These are phyloP conservation scores for Pseudobourletiella spinata DNA, from an alignment of 1,140 invertebrate species.

Conservation along the genomic window DNA sequence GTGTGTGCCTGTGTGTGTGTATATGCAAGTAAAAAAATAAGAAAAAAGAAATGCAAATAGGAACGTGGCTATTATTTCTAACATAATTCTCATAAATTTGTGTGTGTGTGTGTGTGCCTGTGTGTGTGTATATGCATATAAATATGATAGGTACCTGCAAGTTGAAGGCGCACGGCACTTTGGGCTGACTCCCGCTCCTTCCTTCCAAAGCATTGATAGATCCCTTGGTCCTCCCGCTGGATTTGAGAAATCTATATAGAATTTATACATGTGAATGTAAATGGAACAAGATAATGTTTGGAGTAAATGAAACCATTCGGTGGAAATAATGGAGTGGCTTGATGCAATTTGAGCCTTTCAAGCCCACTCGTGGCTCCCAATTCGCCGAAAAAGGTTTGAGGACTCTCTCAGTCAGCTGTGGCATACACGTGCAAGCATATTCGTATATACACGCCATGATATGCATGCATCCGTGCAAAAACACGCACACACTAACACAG, in stretches of 20 bases:
- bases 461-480: background rate
- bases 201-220: slow-evolving; percentile 48
- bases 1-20: too few species aligned
- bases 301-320: background rate
- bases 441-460: background rate
- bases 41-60: too few species aligned
- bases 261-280: too few species aligned
- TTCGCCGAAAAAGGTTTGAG: too few species aligned
- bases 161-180: slow-evolving; percentile 42
- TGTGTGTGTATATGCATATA: background rate
- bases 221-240: slow-evolving; percentile 44
- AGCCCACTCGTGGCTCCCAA: too few species aligned
- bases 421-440: background rate
- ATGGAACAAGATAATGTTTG: background rate
- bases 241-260: slow-evolving; percentile 41
- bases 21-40: too few species aligned
- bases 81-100: too few species aligned
- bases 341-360: too few species aligned
- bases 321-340: background rate
- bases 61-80: too few species aligned
- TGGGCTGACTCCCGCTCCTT: slow-evolving; percentile 44
- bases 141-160: slow-evolving; percentile 42
- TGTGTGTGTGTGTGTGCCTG: too few species aligned
- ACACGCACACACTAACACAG: background rate
- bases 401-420: too few species aligned